Evolutionary conservation across 2,888 invertebrate genomes (phyloP).

Genomic region (Drosophila lacicola): DNA sequence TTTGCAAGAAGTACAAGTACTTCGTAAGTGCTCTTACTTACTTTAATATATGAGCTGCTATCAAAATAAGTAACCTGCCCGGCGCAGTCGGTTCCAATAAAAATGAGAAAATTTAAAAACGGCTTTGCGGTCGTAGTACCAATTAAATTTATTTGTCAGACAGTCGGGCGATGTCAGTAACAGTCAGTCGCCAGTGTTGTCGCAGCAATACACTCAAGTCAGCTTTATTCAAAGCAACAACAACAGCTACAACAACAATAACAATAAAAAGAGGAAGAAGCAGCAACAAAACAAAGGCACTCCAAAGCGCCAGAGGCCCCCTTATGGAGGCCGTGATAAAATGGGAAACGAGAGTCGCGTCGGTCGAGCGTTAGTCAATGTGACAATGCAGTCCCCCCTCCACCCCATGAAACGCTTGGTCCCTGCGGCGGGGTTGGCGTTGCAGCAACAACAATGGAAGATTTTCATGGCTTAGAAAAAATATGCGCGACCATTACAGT

Average conservation of each 20-base stretch:
- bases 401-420: conserved; percentile 36
- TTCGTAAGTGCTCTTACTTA: not conserved
- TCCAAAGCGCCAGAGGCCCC: conserved; percentile 55
- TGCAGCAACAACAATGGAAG: conserved; percentile 57
- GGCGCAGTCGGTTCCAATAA: conserved; percentile 5
- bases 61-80: conserved; percentile 26
- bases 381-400: conserved; percentile 58
- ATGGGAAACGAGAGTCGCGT: conserved; percentile 27
- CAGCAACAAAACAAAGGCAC: conserved; percentile 60
- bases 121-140: conserved; percentile 61
- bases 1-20: not conserved
- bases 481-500: conserved; percentile 57
- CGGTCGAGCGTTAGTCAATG: conserved; percentile 55
- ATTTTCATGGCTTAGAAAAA: conserved; percentile 55
- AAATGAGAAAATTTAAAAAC: conserved; percentile 29
- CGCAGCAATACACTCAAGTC: conserved; percentile 60
- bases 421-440: conserved; percentile 5
- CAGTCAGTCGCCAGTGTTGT: conserved; percentile 43
- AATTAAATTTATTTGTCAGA: conserved; percentile 71
- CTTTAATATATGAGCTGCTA: conserved; percentile 12
- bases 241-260: conserved; percentile 31
- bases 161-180: conserved; percentile 52
- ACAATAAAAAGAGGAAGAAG: conserved; percentile 24
- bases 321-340: conserved; percentile 30
- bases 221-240: conserved; percentile 54